phyloP scores from a whole-genome alignment of 2,797 vertebrate genomes.

The Gila robusta region DNA sequence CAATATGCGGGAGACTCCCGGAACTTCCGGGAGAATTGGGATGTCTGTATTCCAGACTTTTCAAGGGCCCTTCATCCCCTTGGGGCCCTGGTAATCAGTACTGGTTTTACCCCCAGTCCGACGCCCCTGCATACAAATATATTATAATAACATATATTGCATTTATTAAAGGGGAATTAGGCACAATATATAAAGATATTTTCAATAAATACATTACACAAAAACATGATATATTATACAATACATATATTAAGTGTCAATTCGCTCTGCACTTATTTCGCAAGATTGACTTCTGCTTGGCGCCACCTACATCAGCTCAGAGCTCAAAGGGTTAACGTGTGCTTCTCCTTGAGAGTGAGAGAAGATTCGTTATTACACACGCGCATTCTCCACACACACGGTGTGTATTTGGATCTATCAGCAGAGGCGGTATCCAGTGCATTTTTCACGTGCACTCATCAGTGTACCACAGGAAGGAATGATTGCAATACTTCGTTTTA shows the following conservation, averaged over 20 bases:
- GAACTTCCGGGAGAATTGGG: no score
- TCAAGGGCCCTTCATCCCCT: no score
- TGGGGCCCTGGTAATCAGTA: no score
- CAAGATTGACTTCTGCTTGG: neutral
- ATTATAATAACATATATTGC: neutral
- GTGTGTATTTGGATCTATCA: conserved; percentile 31
- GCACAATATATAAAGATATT: neutral
- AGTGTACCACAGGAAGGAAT: conserved; percentile 1
- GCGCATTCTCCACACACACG: conserved; percentile 34
- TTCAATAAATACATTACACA: neutral
- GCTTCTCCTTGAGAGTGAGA: conserved; percentile 27
- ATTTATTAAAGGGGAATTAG: neutral
- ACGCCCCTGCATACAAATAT: no score
- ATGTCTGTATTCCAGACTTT: no score
- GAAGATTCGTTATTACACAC: conserved; percentile 11
- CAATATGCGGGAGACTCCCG: no score
- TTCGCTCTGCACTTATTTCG: neutral
- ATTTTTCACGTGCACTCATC: neutral
- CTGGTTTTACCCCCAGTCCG: no score
- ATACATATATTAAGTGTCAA: neutral
- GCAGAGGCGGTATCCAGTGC: conserved; percentile 6
- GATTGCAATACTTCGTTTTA: conserved; percentile 3
- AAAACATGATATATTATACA: neutral
- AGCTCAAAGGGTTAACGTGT: conserved; percentile 53
- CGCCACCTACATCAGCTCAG: conserved; percentile 22